Evolutionary conservation across 2,797 vertebrate species (phyloP).

Genomic region (Malurus splendens): DNA sequence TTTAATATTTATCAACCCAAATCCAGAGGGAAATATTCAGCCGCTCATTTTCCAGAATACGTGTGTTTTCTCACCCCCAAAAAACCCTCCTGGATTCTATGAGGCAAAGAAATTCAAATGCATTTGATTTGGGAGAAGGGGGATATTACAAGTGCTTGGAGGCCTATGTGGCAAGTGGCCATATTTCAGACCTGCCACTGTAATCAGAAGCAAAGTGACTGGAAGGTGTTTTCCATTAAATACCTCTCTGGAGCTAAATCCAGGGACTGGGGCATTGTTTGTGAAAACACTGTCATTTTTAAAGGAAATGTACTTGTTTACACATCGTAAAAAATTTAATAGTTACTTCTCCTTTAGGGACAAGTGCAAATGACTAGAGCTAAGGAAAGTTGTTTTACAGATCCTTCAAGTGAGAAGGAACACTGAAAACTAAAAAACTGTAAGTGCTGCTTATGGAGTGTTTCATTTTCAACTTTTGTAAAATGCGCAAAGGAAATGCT

Average conservation of each 20-base stretch:
- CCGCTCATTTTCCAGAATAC: constrained; percentile 9
- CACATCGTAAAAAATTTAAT: constrained; percentile 31
- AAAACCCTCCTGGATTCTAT: constrained; percentile 14
- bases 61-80: background rate
- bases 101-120: constrained; percentile 35
- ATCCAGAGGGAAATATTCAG: constrained; percentile 57
- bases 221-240: constrained; percentile 41
- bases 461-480: background rate
- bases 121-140: background rate
- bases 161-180: constrained; percentile 8
- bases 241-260: constrained; percentile 22
- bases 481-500: background rate
- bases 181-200: constrained; percentile 28
- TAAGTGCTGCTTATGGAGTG: background rate
- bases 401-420: background rate
- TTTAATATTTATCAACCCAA: constrained; percentile 56
- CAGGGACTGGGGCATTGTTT: constrained; percentile 12
- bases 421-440: background rate
- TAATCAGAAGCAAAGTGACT: constrained; percentile 34
- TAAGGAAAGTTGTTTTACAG: background rate
- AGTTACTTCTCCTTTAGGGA: constrained; percentile 10
- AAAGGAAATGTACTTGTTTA: constrained; percentile 43
- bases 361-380: background rate
- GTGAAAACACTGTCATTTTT: constrained; percentile 29
- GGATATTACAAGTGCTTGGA: constrained; percentile 13